Evolutionary conservation across 1,140 invertebrate genomes (phyloP).

Genomic region (Drosophila bipectinata): DNA sequence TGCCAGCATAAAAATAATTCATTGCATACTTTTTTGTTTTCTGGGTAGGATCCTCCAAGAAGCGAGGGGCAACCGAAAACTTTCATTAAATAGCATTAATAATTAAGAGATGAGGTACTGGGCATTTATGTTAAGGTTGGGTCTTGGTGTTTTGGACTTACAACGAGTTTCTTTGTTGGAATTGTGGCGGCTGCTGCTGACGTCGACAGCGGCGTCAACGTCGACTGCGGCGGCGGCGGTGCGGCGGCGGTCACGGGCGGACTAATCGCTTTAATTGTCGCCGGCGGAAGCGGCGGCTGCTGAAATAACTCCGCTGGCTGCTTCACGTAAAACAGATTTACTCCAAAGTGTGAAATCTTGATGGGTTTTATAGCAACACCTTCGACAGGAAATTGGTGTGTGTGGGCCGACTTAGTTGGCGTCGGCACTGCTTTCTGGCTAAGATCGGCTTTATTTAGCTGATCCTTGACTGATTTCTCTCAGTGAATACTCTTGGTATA

Average conservation of each 20-base stretch:
- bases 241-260: conserved; percentile 68
- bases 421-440: conserved; percentile 45
- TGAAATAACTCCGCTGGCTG: conserved; percentile 84
- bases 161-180: conserved; percentile 84
- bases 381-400: conserved; percentile 70
- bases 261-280: conserved; percentile 83
- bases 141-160: conserved; percentile 55
- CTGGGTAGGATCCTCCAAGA: neutral
- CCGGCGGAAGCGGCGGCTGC: conserved; percentile 83
- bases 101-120: conserved; percentile 61
- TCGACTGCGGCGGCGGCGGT: conserved; percentile 61
- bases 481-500: neutral
- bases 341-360: conserved; percentile 84
- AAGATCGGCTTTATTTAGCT: conserved; percentile 38
- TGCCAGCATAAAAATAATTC: conserved; percentile 72
- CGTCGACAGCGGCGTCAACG: conserved; percentile 76
- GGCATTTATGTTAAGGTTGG: conserved; percentile 20
- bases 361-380: conserved; percentile 82
- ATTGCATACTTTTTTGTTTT: conserved; percentile 63
- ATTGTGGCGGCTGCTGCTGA: conserved; percentile 82
- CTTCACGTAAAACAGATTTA: conserved; percentile 84
- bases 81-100: conserved; percentile 74
- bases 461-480: conserved; percentile 5
- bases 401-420: conserved; percentile 44
- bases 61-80: conserved; percentile 35